Percentiles rank a stretch among this genome's conserved stretches.
Conservation (phyloP, 2,113 vertebrate genomes). For the Thalassoma bifasciatum region DNA sequence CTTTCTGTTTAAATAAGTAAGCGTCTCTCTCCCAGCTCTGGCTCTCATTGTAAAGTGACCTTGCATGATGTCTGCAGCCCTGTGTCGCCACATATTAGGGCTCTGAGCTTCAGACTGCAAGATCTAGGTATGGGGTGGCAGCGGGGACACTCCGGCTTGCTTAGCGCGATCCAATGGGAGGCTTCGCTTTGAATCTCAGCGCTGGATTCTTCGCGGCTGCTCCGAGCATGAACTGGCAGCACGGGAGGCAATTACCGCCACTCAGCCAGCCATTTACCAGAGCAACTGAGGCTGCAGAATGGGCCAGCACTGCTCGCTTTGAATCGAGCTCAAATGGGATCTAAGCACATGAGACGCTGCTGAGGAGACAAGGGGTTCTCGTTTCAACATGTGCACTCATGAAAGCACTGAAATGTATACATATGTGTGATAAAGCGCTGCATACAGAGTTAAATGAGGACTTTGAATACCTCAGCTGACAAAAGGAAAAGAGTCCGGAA, state of each 20-base stretch:
- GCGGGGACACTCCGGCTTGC: conserved; percentile 39
- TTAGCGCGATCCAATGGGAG: conserved; percentile 31
- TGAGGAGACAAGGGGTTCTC: conserved; percentile 32
- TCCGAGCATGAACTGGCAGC: conserved; percentile 63
- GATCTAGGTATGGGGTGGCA: conserved; percentile 10
- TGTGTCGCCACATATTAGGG: conserved; percentile 13
- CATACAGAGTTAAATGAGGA: not conserved
- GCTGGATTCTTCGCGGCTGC: conserved; percentile 41
- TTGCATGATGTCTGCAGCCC: conserved; percentile 28
- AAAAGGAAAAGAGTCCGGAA: conserved; percentile 6
- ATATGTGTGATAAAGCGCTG: conserved; percentile 4
- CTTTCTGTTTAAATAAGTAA: conserved; percentile 76
- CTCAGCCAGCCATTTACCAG: conserved; percentile 72
- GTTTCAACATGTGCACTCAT: conserved; percentile 23
- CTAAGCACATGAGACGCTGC: conserved; percentile 57
- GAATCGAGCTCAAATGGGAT: conserved; percentile 61
- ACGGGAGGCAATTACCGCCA: conserved; percentile 76
- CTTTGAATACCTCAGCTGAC: not conserved
- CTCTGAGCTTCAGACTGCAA: conserved; percentile 5
- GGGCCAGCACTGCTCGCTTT: conserved; percentile 64
- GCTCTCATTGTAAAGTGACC: conserved; percentile 56
- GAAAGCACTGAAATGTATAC: conserved; percentile 11
- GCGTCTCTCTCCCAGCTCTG: conserved; percentile 44
- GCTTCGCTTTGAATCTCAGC: conserved; percentile 49
- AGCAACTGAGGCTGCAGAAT: conserved; percentile 62